Base-by-base conservation (phyloP, 2,797 vertebrate species). In the Chromis chromis region DNA sequence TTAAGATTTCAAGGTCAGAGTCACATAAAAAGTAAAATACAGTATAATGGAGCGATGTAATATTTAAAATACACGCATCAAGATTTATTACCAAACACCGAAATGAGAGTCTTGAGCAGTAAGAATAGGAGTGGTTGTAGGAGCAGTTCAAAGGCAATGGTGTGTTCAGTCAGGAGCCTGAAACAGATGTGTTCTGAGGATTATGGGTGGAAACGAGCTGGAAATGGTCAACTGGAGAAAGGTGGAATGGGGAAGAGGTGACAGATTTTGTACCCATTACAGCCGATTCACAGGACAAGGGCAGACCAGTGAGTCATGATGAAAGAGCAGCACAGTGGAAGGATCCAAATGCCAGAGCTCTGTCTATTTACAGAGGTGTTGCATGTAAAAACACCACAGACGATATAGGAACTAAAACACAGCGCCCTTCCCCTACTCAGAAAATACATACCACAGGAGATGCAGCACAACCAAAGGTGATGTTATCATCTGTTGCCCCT, bases 151-250 rank as follows among this genome's bases (percentile, higher is more conserved):
- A 91, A 94, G 71, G 53, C 72, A 74, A n/a, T 53, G 48, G 66
- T 65, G 59, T 25, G 31, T 74, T 79, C 44, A 60, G 60, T 72
- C 61, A 56, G 66, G 64, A 66, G 66, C 70, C 75, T 82, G 68
- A 89, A 94, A 90, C 92, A 94, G 91, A 90, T 93, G 90, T 93
- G 74, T 50, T 69, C 55, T 54, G 65, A 79, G 76, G 85, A 89
- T 90, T 86, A 86, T 73, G 68, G 61, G 81, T 65, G 62, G 48
- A 82, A 81, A 77, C 69, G 57, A 78, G 55, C 25, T 70, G 55
- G 42, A 83, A 76, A 83, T 60, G 76, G 49, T 67, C 53, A 70
- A 63, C 33, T 63, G 49, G 65, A 55, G 46, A 65, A 55, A 76
- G 42, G 44, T 39, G 56, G 55, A 81, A 65, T 49, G 65, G 11